Evolutionary conservation across 2,113 vertebrate genomes (phyloP).

Genomic region (Tyto alba): DNA sequence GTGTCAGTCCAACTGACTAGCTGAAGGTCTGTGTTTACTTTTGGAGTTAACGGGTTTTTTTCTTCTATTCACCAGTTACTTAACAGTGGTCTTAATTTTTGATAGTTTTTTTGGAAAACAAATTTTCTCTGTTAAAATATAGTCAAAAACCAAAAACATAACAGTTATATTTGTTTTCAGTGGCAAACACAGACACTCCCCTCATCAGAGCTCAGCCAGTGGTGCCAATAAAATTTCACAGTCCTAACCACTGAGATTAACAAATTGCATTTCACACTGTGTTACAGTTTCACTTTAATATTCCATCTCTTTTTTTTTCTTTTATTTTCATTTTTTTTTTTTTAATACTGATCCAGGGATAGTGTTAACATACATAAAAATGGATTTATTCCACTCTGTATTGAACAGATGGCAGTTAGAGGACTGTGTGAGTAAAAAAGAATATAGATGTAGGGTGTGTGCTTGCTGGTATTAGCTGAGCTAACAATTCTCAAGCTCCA

Average conservation of each 20-base stretch:
- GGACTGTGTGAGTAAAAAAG: neutral
- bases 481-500: neutral
- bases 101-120: neutral
- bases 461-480: neutral
- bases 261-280: neutral
- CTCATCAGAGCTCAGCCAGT: neutral
- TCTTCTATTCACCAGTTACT: neutral
- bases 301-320: neutral
- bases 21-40: neutral
- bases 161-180: neutral
- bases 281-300: neutral
- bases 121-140: neutral
- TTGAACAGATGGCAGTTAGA: constrained; percentile 48
- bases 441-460: neutral
- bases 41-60: neutral
- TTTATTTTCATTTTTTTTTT: neutral
- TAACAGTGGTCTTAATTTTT: neutral
- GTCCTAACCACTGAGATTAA: neutral
- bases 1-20: neutral
- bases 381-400: neutral
- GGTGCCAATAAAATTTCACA: neutral
- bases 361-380: constrained; percentile 36
- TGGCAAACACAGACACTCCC: neutral
- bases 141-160: neutral
- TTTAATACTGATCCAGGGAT: neutral